Conservation (phyloP, 2,888 invertebrate species). For the Yponomeuta malinellus region DNA sequence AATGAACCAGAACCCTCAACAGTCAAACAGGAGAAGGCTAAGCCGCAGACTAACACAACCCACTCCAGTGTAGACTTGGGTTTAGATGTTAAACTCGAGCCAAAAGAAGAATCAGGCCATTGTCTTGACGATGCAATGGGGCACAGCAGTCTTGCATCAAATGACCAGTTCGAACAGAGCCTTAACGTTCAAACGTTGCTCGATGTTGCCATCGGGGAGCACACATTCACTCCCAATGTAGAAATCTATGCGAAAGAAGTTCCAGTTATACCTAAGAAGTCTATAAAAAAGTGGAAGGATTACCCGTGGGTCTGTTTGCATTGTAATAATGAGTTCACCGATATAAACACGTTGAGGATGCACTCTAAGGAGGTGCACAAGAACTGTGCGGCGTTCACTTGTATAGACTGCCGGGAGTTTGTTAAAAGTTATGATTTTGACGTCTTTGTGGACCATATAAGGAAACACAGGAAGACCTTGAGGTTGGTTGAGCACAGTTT, state of each 20-base stretch:
- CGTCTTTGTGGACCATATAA: constrained; percentile 79
- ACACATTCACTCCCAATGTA: constrained; percentile 37
- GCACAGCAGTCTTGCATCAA: constrained; percentile 7
- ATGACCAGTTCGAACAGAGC: constrained; percentile 26
- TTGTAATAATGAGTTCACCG: constrained; percentile 58
- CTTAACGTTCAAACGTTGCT: constrained; percentile 53
- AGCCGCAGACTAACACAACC: background rate
- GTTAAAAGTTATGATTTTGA: constrained; percentile 75
- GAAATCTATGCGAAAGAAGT: constrained; percentile 56
- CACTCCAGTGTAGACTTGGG: constrained; percentile 12
- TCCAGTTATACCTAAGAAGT: constrained; percentile 35
- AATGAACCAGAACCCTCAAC: constrained; percentile 27
- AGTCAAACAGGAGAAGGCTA: constrained; percentile 28
- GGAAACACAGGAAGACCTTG: constrained; percentile 76
- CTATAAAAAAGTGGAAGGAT: constrained; percentile 49
- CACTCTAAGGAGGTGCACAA: constrained; percentile 79
- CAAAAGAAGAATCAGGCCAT: constrained; percentile 40
- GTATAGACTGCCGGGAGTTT: constrained; percentile 76
- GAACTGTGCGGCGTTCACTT: constrained; percentile 78
- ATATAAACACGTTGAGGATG: constrained; percentile 63
- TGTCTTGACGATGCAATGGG: constrained; percentile 16
- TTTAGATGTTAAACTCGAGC: constrained; percentile 46
- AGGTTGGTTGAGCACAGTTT: constrained; percentile 43
- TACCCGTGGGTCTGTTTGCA: constrained; percentile 60
- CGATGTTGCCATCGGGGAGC: constrained; percentile 46